These are phyloP conservation scores for Eilema caniola DNA, from an alignment of 2,888 invertebrate species.

Conservation along the genomic window DNA sequence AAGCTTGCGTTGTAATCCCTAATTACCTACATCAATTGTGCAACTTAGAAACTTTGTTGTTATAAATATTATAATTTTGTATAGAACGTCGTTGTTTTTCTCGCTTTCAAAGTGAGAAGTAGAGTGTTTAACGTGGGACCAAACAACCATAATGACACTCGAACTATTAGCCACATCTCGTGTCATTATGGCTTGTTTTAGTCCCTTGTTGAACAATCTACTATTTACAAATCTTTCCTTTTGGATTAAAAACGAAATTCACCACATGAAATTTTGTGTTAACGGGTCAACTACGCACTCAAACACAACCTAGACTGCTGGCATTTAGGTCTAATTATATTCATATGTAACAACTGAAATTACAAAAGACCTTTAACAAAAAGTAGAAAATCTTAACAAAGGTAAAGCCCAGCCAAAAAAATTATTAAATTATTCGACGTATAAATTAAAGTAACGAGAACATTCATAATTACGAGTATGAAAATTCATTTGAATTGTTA, in stretches of 20 bases:
- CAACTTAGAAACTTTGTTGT: too few species aligned
- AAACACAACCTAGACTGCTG: not conserved
- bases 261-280: not conserved
- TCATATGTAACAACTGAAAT: conserved; percentile 16
- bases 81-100: too few species aligned
- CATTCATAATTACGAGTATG: conserved; percentile 11
- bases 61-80: too few species aligned
- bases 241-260: not conserved
- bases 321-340: not conserved
- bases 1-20: too few species aligned
- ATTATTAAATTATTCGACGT: conserved; percentile 14
- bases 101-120: too few species aligned
- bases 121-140: too few species aligned
- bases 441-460: conserved; percentile 26
- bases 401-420: conserved; percentile 17
- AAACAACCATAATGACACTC: too few species aligned
- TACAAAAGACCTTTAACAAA: not conserved
- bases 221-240: not conserved
- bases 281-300: not conserved
- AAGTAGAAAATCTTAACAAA: not conserved
- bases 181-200: too few species aligned
- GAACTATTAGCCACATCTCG: too few species aligned
- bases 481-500: too few species aligned
- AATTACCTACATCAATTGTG: too few species aligned
- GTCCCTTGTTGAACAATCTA: too few species aligned